Evolutionary conservation across 2,113 vertebrate genomes (phyloP).

Genomic region (Crotalus tigris): DNA sequence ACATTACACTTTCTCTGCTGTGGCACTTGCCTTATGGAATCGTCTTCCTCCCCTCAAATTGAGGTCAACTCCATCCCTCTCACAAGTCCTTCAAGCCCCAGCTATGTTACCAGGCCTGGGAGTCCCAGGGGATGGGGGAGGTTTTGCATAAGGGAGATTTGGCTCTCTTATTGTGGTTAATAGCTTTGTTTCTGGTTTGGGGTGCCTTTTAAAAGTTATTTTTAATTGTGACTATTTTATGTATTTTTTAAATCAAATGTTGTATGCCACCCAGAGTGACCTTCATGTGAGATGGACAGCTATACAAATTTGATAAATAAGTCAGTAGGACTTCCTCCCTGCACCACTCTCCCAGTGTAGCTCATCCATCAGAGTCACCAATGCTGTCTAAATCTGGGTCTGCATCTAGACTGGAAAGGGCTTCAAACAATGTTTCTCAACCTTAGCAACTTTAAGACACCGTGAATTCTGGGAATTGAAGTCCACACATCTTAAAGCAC

Average conservation of each 20-base stretch:
- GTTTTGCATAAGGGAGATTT: too few relatives aligned
- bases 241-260: too few relatives aligned
- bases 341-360: background rate
- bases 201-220: too few relatives aligned
- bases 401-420: background rate
- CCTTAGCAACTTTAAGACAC: background rate
- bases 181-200: too few relatives aligned
- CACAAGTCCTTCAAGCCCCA: too few relatives aligned
- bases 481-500: background rate
- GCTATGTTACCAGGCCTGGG: too few relatives aligned
- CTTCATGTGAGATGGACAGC: too few relatives aligned
- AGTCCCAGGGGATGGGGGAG: too few relatives aligned
- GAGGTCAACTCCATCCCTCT: background rate
- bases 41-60: background rate
- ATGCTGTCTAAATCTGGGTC: background rate
- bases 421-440: background rate
- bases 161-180: too few relatives aligned
- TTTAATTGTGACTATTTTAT: too few relatives aligned
- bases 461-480: background rate
- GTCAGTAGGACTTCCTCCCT: background rate
- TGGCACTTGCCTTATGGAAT: background rate
- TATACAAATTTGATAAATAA: background rate
- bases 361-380: background rate
- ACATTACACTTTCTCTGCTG: too few relatives aligned
- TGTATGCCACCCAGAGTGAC: too few relatives aligned